Base-by-base conservation (phyloP, 1,140 invertebrate species). In the Polypedilum pembai region DNA sequence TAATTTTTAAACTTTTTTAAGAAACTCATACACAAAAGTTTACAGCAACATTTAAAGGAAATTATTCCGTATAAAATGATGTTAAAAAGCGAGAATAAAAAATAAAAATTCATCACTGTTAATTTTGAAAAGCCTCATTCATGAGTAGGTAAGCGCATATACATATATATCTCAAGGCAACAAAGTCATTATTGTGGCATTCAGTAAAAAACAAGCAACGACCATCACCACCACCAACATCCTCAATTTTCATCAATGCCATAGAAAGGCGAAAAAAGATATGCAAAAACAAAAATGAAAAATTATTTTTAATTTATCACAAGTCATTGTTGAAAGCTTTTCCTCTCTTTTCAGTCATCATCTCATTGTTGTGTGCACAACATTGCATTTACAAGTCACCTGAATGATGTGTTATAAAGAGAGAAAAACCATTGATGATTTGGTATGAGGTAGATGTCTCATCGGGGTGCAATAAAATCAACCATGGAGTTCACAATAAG, bases 231-330 rank as follows among this genome's bases (percentile, higher is more conserved):
- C 15, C 45, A 56, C 0, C 10, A 3, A 4, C 45, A 12, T 56
- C 3, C 4, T 56, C n/a, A 56, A n/a, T 15, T 56, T 56, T 12
- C n/a, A 15, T 56, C 24, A 33, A 33, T 3, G 24, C 5, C 24
- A 56, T 15, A 12, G 15, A 56, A 33, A 56, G n/a, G 12, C 41
- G 1, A 56, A 56, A 56, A 56, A 56, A 15, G 45, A 15, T 1
- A 56, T 1, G 45, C n/a, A 56, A 56, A 56, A 56, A 4, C 12
- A 12, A 56, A 56, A 15, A 56, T 56, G 45, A 56, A 56, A 56
- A 56, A 56, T 56, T 56, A 56, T 56, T 56, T 56, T 56, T 12
- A 56, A 56, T 56, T 56, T 56, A 56, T 56, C 45, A 56, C 12
- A 3, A 56, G 45, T 56, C 45, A 56, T 56, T 56, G 12, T 56